Base-by-base conservation (phyloP, 1,140 invertebrate genomes). In the Drosophila azteca region DNA sequence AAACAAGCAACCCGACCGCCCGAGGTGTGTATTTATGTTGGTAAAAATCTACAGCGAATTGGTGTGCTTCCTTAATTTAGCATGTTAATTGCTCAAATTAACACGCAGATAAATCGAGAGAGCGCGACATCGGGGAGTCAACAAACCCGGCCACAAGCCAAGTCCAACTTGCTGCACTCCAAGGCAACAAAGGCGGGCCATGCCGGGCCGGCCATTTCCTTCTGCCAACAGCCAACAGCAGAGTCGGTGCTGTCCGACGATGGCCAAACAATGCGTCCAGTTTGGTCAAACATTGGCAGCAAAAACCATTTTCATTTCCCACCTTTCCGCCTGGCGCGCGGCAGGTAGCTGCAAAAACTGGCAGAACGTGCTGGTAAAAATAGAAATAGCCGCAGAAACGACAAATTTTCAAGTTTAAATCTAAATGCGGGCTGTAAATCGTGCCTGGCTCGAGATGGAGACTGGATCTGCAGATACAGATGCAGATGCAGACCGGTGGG, bases 351-450 rank as follows among this genome's bases (percentile, higher is more conserved):
- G 31, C 2, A 58, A 31, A 78, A 78, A 83, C 79, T 51, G 49
- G 71, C 68, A 83, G 66, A 84, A 84, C 77, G 54, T 79, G 58
- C 68, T 67, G 53, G 50, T 53, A 58, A 72, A 45, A 70, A 72
- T 39, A 65, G 45, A 52, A 41, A 57, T 22, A 62, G 50, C 39
- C 22, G 48, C 17, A 54, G 66, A 49, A 55, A 49, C 49, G 72
- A 65, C 61, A 67, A 66, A 50, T 83, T 83, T 83, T 83, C 80
- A 84, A 83, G 80, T 83, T 84, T 83, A 84, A 83, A 76, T 52
- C 75, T 53, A 78, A 78, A 72, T 78, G 76, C 66, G 75, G 67
- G 67, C 68, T 15, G 60, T 61, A 67, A 84, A 71, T 84, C 79
- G 79, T 84, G 79, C 80, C 29, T 35, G 43, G 50, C 35, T 24